These are phyloP conservation scores for Metalampra italica DNA, from an alignment of 2,888 invertebrate species.

Conservation along the genomic window DNA sequence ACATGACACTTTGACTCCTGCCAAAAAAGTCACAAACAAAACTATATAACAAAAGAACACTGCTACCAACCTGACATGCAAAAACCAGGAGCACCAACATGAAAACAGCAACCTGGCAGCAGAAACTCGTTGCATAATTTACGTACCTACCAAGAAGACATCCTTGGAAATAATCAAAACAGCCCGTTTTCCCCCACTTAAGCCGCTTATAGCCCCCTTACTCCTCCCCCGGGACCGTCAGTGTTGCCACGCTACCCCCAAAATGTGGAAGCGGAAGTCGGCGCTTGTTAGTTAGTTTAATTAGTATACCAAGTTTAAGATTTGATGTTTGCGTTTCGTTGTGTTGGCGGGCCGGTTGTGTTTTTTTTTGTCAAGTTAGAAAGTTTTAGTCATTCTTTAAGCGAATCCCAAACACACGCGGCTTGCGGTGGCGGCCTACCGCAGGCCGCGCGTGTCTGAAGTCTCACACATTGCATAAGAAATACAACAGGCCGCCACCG, in stretches of 20 bases:
- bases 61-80: constrained; percentile 26
- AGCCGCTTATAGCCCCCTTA: constrained; percentile 58
- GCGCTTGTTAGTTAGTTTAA: constrained; percentile 71
- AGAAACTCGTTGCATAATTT: constrained; percentile 67
- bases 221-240: constrained; percentile 32
- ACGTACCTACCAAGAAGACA: constrained; percentile 71
- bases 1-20: too few species aligned
- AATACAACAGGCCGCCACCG: too few species aligned
- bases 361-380: background rate
- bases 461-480: too few species aligned
- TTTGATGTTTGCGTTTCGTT: constrained; percentile 47
- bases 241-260: constrained; percentile 49
- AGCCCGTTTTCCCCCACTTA: constrained; percentile 53
- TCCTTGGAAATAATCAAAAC: constrained; percentile 77
- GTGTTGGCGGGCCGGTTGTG: constrained; percentile 24
- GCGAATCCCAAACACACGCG: too few species aligned
- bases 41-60: too few species aligned
- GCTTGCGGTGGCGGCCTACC: too few species aligned
- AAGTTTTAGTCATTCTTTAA: too few species aligned
- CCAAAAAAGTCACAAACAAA: too few species aligned
- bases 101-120: constrained; percentile 33
- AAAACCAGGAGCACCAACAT: constrained; percentile 23
- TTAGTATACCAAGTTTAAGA: constrained; percentile 63
- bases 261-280: constrained; percentile 58
- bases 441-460: too few species aligned